Base-by-base conservation (phyloP, 2,113 vertebrate genomes). In the Andinoacara biseriatus region DNA sequence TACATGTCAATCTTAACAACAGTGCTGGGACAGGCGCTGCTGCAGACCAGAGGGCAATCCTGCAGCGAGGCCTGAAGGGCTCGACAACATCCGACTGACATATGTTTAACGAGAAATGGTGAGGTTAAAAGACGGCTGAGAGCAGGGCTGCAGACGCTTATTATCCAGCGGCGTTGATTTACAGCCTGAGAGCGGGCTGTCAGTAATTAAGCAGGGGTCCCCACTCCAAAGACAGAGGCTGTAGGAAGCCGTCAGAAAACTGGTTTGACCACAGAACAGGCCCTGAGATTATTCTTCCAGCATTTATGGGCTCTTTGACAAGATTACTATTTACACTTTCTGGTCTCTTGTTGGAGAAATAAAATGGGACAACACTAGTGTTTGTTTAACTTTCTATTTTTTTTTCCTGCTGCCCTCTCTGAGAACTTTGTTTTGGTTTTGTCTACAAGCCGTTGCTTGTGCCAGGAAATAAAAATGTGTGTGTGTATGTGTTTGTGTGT, bases 41-140 rank as follows among this genome's bases (percentile, higher is more conserved):
- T 58, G 74, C 87, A 78, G 80, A 85, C 84, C 80, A 15, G 85
- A 1, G 84, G 85, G 85, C 90, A 75, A 81, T 92, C 93, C 91
- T 91, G 84, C 89, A 91, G 90, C 83, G 56, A 89, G 82, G 86
- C 90, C 89, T 80, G 82, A 86, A 86, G 86, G 81, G 85, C 87
- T 91, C 81, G 60, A 87, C 92, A 85, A 92, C 89, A 91, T 82
- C 84, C 80, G 81, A 91, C 90, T 87, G 90, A 91, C 89, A 88
- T 80, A 33, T 60, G 88, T 94, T 95, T 94, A 94, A 95, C 82
- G 82, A 95, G 93, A 90, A 86, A 87, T 85, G 83, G 84, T 74
- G 93, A 93, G 94, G 94, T 95, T 94, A 95, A 92, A 92, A 95
- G 93, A 95, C 84, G 89, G 85, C 91, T 82, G 86, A 84, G 91